These are phyloP conservation scores for Himalopsyche phryganea DNA, from an alignment of 1,140 invertebrate species.

Conservation along the genomic window DNA sequence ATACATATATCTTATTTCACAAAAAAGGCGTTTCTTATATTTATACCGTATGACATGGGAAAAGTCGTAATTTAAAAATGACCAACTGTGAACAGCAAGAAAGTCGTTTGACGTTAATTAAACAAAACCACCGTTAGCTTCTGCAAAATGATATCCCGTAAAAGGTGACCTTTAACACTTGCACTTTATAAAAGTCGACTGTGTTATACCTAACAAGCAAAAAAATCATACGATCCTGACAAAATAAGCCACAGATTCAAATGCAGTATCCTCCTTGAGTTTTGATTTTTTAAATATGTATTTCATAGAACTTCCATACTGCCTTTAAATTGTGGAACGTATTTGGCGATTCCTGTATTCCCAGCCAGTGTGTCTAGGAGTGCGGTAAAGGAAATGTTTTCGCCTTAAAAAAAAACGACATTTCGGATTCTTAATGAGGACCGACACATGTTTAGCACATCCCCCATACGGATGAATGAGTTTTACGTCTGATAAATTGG, in stretches of 20 bases:
- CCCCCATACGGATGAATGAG: slow-evolving; percentile 25
- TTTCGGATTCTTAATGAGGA: slow-evolving; percentile 31
- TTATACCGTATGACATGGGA: slow-evolving; percentile 18
- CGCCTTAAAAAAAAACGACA: slow-evolving; percentile 26
- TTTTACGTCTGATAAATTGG: slow-evolving; percentile 32
- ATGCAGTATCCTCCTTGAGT: background rate
- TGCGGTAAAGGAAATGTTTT: slow-evolving; percentile 15
- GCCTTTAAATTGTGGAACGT: slow-evolving; percentile 5
- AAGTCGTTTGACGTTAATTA: slow-evolving; percentile 7
- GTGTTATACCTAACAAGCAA: background rate
- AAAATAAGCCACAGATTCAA: slow-evolving; percentile 1
- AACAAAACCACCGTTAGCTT: slow-evolving; percentile 20
- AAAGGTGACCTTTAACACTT: slow-evolving; percentile 20
- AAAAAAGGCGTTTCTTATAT: too few species aligned
- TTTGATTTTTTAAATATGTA: too few species aligned
- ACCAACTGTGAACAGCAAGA: background rate
- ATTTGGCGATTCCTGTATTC: background rate
- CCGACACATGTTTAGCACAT: slow-evolving; percentile 34
- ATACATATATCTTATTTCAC: too few species aligned
- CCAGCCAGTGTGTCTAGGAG: slow-evolving; percentile 30
- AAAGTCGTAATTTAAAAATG: slow-evolving; percentile 16
- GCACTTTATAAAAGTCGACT: slow-evolving; percentile 5
- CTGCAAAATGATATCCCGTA: slow-evolving; percentile 27
- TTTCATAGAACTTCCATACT: too few species aligned
- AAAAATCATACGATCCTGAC: background rate